These are phyloP conservation scores for Ptyas mucosa DNA, from an alignment of 2,113 vertebrate species.

Conservation along the genomic window DNA sequence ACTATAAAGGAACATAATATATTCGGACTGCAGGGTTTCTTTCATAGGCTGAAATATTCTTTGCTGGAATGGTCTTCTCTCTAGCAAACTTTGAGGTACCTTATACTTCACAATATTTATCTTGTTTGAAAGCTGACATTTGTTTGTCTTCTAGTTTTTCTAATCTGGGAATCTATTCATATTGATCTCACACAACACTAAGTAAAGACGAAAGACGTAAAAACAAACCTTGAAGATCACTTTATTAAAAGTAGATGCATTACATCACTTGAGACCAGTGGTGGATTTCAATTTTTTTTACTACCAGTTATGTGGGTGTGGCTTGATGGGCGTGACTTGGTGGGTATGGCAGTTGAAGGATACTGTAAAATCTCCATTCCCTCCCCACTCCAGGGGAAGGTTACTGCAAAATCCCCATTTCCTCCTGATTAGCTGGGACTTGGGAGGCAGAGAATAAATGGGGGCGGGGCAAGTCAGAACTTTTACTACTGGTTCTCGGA, in stretches of 20 bases:
- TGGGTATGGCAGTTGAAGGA: no score
- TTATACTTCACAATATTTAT: neutral
- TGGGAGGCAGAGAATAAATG: no score
- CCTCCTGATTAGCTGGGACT: no score
- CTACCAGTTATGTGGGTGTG: no score
- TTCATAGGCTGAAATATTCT: neutral
- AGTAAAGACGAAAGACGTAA: neutral
- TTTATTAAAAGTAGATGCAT: neutral
- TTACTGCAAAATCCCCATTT: no score
- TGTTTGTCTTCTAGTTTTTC: neutral
- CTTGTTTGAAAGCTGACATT: neutral
- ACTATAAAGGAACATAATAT: neutral
- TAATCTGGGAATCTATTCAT: fast-evolving
- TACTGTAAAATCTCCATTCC: no score
- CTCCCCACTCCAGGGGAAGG: no score
- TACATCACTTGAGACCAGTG: neutral
- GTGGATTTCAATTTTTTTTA: no score
- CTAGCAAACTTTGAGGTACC: neutral
- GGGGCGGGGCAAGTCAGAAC: no score
- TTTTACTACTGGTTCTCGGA: no score
- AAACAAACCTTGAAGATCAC: neutral
- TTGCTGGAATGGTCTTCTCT: neutral
- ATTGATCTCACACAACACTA: neutral
- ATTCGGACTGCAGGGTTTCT: neutral
- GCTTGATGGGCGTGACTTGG: no score